A percentile compares a stretch with the other conserved stretches of the same genome.
Conservation (phyloP, 2,797 vertebrate genomes). For the Jordanella pulchra region DNA sequence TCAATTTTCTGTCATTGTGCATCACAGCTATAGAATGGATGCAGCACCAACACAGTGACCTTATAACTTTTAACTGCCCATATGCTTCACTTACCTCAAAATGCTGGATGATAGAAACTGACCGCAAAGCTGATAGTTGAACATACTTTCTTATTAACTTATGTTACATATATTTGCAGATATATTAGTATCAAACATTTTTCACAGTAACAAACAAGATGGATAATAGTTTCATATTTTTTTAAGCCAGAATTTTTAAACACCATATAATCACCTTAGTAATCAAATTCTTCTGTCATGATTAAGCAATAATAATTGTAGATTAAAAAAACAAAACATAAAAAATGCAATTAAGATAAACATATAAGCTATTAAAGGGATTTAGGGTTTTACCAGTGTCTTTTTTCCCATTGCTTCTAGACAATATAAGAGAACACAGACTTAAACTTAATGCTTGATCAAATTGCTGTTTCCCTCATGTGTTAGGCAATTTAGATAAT, state of each 20-base stretch:
- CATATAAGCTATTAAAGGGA: not conserved
- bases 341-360: not conserved
- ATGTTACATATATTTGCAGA: too few relatives aligned
- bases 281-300: not conserved
- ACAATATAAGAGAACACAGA: slow-evolving; percentile 16
- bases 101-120: not conserved
- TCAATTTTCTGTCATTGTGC: too few relatives aligned
- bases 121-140: not conserved
- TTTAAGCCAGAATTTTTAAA: not conserved
- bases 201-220: not conserved
- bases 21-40: too few relatives aligned
- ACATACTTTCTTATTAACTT: not conserved
- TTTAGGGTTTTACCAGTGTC: not conserved
- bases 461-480: slow-evolving; percentile 32
- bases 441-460: slow-evolving; percentile 34
- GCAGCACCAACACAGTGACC: too few relatives aligned
- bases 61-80: not conserved
- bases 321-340: not conserved
- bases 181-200: not conserved
- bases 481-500: slow-evolving; percentile 46
- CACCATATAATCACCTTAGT: not conserved
- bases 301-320: not conserved
- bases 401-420: slow-evolving; percentile 8
- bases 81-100: not conserved
- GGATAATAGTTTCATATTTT: not conserved